A percentile compares a stretch with the other conserved stretches of the same genome.
phyloP scores from a whole-genome alignment of 2,113 vertebrate genomes.

The Perca fluviatilis region DNA sequence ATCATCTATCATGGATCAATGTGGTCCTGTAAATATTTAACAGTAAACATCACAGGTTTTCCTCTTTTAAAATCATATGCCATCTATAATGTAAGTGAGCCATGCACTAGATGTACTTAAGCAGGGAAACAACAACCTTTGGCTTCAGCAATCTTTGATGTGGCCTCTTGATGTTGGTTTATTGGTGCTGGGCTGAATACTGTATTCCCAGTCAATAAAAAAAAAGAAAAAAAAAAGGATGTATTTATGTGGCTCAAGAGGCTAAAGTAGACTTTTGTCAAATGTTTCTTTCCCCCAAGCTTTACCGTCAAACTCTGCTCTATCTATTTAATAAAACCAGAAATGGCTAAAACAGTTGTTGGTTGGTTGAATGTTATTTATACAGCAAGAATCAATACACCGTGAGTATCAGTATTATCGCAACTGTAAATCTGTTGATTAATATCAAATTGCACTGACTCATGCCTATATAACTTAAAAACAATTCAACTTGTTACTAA shows the following conservation, averaged over 20 bases:
- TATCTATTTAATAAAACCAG: conserved; percentile 9
- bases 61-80: conserved; percentile 11
- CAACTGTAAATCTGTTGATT: neutral
- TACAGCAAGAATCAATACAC: neutral
- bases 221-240: neutral
- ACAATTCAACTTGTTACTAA: neutral
- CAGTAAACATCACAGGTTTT: neutral
- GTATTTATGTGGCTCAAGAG: neutral
- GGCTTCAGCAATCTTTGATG: conserved; percentile 23
- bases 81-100: neutral
- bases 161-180: conserved; percentile 9
- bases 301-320: neutral
- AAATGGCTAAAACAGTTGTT: neutral
- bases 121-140: conserved; percentile 27
- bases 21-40: neutral
- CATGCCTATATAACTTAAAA: neutral
- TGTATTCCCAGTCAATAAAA: neutral
- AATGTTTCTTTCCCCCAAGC: neutral
- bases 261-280: neutral
- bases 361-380: neutral
- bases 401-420: neutral
- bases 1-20: neutral
- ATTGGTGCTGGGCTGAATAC: conserved; percentile 12
- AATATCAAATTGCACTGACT: neutral
- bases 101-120: neutral